Evolutionary conservation across 2,888 invertebrate genomes (phyloP).

Genomic region (Pammene aurita): DNA sequence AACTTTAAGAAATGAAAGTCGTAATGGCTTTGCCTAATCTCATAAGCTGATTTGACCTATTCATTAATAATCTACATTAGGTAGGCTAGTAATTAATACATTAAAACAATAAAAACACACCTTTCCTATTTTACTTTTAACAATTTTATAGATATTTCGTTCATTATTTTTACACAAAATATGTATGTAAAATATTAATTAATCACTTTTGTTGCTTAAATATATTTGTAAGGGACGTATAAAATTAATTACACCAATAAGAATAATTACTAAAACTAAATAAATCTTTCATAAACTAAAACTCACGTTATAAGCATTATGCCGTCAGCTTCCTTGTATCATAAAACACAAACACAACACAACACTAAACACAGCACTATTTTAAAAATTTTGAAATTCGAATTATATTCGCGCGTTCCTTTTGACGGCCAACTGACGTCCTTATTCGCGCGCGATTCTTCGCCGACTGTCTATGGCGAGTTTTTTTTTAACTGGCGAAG

Average conservation of each 20-base stretch:
- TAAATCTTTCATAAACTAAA: constrained; percentile 40
- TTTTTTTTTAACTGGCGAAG: constrained; percentile 61
- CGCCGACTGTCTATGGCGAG: constrained; percentile 61
- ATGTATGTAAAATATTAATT: too few species aligned
- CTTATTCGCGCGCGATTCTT: constrained; percentile 62
- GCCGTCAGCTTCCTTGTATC: constrained; percentile 66
- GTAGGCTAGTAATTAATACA: too few species aligned
- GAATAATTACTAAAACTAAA: background rate
- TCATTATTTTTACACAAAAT: too few species aligned
- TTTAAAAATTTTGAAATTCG: constrained; percentile 52
- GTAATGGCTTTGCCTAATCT: background rate
- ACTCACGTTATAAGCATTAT: constrained; percentile 81
- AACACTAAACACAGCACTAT: constrained; percentile 52
- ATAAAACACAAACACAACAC: constrained; percentile 72
- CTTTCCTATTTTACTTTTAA: too few species aligned
- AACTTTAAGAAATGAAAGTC: too few species aligned
- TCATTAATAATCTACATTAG: background rate
- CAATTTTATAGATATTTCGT: too few species aligned
- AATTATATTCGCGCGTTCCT: constrained; percentile 62
- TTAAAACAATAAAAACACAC: too few species aligned
- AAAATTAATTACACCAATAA: background rate
- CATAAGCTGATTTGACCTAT: background rate
- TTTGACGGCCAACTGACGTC: constrained; percentile 56
- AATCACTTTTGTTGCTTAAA: background rate
- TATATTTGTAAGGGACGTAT: background rate